A percentile compares a stretch with the other conserved stretches of the same genome.
Evolutionary conservation across 2,797 vertebrate genomes (phyloP).

Genomic region (Cirrhinus mrigala): DNA sequence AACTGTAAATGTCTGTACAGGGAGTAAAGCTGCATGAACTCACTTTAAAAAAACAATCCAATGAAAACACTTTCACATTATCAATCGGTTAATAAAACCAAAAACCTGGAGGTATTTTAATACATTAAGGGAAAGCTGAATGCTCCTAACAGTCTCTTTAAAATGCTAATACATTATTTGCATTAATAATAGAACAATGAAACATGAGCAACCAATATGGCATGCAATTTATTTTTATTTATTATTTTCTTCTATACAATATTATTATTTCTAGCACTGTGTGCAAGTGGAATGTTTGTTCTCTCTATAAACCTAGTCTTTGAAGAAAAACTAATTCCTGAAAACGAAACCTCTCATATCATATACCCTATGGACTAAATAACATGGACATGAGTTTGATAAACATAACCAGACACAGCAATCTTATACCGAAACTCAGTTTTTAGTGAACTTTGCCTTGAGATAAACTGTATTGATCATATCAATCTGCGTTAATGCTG

Average conservation of each 20-base stretch:
- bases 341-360: neutral
- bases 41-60: neutral
- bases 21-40: neutral
- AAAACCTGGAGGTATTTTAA: neutral
- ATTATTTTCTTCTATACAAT: neutral
- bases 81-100: neutral
- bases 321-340: neutral
- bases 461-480: neutral
- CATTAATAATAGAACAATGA: neutral
- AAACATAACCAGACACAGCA: neutral
- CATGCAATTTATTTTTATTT: neutral
- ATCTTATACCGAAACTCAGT: neutral
- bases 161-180: neutral
- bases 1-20: neutral
- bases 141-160: neutral
- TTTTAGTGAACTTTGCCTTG: constrained; percentile 8
- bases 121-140: neutral
- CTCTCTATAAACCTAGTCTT: neutral
- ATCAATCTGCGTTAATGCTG: neutral
- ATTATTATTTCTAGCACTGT: neutral
- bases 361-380: neutral
- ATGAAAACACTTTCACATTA: neutral
- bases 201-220: neutral
- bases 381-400: neutral
- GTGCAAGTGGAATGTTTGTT: neutral